A percentile compares a stretch with the other conserved stretches of the same genome.
Evolutionary conservation across 2,113 vertebrate species (phyloP).

Genomic region (Mormyrus iriodes): DNA sequence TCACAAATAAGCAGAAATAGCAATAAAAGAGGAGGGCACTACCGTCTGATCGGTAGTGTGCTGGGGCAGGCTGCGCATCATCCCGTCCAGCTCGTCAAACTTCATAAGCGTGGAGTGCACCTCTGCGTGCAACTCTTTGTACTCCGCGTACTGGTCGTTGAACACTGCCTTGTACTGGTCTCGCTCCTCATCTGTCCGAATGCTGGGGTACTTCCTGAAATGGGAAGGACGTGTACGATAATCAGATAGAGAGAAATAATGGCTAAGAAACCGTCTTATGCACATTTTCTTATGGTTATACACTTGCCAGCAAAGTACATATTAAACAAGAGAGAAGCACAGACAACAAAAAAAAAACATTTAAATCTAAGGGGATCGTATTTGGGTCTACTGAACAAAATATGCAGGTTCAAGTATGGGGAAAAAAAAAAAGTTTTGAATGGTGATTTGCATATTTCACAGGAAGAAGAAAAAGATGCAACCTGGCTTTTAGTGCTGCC

Average conservation of each 20-base stretch:
- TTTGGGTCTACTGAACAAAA: background rate
- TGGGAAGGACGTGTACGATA: background rate
- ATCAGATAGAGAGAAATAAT: background rate
- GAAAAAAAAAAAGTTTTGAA: background rate
- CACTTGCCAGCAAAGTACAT: background rate
- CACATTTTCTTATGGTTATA: background rate
- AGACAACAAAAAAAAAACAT: background rate
- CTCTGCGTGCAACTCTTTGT: conserved; percentile 86
- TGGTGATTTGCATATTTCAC: background rate
- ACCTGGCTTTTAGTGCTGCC: background rate
- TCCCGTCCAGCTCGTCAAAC: conserved; percentile 79
- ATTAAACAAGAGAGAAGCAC: background rate
- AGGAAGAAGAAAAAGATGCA: background rate
- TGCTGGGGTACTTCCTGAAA: conserved; percentile 83
- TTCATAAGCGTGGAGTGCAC: conserved; percentile 74
- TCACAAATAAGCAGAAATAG: background rate
- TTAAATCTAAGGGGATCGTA: background rate
- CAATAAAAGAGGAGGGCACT: background rate
- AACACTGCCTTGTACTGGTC: conserved; percentile 95
- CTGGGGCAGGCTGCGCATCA: conserved; percentile 77
- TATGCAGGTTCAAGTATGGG: background rate
- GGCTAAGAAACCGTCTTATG: background rate
- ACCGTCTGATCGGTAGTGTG: conserved; percentile 69
- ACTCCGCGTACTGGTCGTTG: conserved; percentile 94
- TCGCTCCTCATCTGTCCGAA: conserved; percentile 78